Percentiles rank a stretch among this genome's conserved stretches.
These are phyloP conservation scores for Platichthys flesus DNA, from an alignment of 2,113 vertebrate genomes.

Conservation along the genomic window DNA sequence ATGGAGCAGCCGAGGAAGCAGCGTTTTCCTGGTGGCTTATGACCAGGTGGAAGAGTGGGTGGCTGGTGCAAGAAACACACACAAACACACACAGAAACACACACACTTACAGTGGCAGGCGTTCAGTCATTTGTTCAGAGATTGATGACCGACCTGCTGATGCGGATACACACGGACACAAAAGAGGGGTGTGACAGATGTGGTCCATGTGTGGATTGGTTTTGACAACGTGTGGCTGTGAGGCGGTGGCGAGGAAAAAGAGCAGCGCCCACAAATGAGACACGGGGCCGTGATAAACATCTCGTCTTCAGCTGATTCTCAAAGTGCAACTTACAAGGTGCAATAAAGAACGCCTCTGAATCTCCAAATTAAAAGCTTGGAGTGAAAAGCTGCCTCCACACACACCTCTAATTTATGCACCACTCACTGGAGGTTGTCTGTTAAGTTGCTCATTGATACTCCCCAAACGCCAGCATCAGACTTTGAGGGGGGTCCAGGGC, in stretches of 20 bases:
- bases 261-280: slow-evolving; percentile 6
- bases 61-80: slow-evolving; percentile 14
- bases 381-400: slow-evolving; percentile 17
- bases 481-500: slow-evolving; percentile 52
- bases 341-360: slow-evolving; percentile 20
- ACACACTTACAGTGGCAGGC: not conserved
- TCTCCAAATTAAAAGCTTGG: slow-evolving; percentile 55
- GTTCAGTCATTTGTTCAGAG: not conserved
- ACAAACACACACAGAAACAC: not conserved
- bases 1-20: slow-evolving; percentile 65
- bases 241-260: slow-evolving; percentile 19
- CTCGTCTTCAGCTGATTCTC: not conserved
- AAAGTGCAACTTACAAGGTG: slow-evolving; percentile 29
- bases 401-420: slow-evolving; percentile 57
- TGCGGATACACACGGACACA: slow-evolving; percentile 9
- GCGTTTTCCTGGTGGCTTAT: slow-evolving; percentile 61
- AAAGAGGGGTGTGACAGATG: slow-evolving; percentile 48
- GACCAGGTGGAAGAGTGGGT: slow-evolving; percentile 62
- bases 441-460: slow-evolving; percentile 56
- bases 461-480: slow-evolving; percentile 32
- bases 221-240: slow-evolving; percentile 24
- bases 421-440: slow-evolving; percentile 4
- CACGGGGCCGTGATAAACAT: not conserved
- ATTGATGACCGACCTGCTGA: slow-evolving; percentile 1
- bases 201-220: slow-evolving; percentile 42